Percentiles rank a stretch among this genome's conserved stretches.
phyloP scores from a whole-genome alignment of 2,888 invertebrate genomes.

The Scaptomyza caliginosa region DNA sequence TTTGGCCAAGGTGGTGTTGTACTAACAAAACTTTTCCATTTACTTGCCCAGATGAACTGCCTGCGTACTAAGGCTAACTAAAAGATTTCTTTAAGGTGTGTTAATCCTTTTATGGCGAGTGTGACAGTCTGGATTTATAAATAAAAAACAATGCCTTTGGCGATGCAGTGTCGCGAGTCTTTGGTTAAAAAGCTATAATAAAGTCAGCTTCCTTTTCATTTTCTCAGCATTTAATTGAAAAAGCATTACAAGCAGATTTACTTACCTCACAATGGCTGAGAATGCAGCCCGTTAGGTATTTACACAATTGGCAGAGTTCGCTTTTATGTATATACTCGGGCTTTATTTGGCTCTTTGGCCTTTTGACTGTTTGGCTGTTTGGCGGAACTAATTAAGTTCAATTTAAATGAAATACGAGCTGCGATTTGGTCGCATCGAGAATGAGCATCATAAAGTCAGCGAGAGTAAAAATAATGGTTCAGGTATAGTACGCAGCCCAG shows the following conservation, averaged over 20 bases:
- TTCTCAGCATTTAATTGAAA: slow-evolving; percentile 71
- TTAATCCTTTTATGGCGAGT: slow-evolving; percentile 46
- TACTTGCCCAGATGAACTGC: slow-evolving; percentile 71
- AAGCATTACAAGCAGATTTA: slow-evolving; percentile 62
- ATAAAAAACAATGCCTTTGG: slow-evolving; percentile 27
- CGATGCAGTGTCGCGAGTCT: slow-evolving; percentile 24
- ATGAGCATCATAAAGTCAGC: slow-evolving; percentile 70
- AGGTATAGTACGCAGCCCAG: not conserved
- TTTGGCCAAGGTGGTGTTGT: slow-evolving; percentile 52
- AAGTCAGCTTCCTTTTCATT: slow-evolving; percentile 5
- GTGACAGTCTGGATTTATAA: slow-evolving; percentile 22
- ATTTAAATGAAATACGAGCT: slow-evolving; percentile 79
- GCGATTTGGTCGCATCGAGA: slow-evolving; percentile 68
- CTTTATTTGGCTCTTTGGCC: slow-evolving; percentile 35
- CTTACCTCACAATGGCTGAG: not conserved
- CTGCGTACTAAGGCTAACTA: slow-evolving; percentile 19
- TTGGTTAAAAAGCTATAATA: not conserved
- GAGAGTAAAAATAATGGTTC: slow-evolving; percentile 53
- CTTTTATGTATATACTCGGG: slow-evolving; percentile 1
- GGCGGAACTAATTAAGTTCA: slow-evolving; percentile 77
- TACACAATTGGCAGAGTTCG: not conserved
- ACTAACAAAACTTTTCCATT: slow-evolving; percentile 75
- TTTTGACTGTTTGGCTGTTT: slow-evolving; percentile 48
- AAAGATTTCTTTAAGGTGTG: slow-evolving; percentile 34
- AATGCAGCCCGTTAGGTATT: slow-evolving; percentile 3